Evolutionary conservation across 2,797 vertebrate genomes (phyloP).

Genomic region (Pipistrellus kuhlii): DNA sequence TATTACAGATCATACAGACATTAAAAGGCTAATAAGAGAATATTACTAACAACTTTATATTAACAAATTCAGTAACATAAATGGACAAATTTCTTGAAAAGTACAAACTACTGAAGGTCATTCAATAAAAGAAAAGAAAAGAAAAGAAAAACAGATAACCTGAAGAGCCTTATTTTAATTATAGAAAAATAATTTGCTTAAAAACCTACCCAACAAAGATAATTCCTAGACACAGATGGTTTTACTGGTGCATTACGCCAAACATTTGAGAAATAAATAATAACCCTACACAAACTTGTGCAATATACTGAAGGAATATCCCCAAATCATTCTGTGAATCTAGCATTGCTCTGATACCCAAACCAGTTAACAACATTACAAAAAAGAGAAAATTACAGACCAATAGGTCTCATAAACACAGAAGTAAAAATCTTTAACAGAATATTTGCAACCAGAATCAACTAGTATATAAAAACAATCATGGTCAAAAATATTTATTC

Average conservation of each 20-base stretch:
- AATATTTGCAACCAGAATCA: neutral
- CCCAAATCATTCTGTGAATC: neutral
- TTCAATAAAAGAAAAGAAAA: neutral
- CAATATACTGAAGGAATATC: neutral
- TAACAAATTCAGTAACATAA: conserved; percentile 20
- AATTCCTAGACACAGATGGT: neutral
- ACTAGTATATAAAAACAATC: conserved; percentile 1
- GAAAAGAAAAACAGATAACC: neutral
- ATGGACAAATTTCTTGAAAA: neutral
- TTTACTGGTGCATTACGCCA: neutral
- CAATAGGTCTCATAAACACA: neutral
- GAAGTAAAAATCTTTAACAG: neutral
- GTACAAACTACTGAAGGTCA: neutral
- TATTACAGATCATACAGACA: neutral
- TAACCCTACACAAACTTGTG: neutral
- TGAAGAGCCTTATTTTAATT: neutral
- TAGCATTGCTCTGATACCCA: neutral
- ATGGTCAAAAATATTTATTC: neutral
- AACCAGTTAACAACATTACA: neutral
- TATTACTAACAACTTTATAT: neutral
- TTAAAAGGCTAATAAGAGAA: neutral
- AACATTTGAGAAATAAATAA: neutral
- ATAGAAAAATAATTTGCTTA: neutral
- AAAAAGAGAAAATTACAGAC: neutral
- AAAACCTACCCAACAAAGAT: neutral